phyloP scores from a whole-genome alignment of 2,797 vertebrate species.

The Smutsia gigantea region DNA sequence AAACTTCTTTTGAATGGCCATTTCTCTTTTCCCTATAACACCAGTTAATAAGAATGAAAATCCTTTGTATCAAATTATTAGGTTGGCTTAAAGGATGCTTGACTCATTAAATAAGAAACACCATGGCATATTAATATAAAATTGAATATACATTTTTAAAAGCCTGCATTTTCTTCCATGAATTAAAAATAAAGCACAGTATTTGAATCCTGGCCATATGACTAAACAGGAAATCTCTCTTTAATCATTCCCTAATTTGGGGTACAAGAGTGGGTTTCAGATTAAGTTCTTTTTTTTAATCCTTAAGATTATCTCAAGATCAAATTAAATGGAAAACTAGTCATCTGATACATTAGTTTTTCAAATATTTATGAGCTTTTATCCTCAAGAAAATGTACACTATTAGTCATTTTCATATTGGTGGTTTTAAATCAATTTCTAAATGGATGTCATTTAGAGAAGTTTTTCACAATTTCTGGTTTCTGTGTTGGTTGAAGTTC shows the following conservation, averaged over 20 bases:
- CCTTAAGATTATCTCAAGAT: neutral
- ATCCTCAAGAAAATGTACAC: neutral
- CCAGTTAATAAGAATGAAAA: neutral
- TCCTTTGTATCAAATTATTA: neutral
- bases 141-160: neutral
- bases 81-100: neutral
- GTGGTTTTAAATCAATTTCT: conserved; percentile 49
- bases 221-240: neutral
- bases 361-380: conserved; percentile 35
- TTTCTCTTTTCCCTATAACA: neutral
- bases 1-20: neutral
- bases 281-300: neutral
- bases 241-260: neutral
- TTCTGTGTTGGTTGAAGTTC: conserved; percentile 69
- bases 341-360: conserved; percentile 37
- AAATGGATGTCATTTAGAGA: conserved; percentile 48
- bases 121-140: neutral
- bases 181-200: neutral
- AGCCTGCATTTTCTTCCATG: neutral
- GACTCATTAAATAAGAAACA: neutral
- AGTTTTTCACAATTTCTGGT: conserved; percentile 46
- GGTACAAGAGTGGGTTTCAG: neutral
- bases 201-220: neutral
- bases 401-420: conserved; percentile 55
- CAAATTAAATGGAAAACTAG: conserved; percentile 8